A percentile compares a stretch with the other conserved stretches of the same genome.
These are phyloP conservation scores for Dastarcus helophoroides DNA, from an alignment of 2,888 invertebrate species.

Conservation along the genomic window DNA sequence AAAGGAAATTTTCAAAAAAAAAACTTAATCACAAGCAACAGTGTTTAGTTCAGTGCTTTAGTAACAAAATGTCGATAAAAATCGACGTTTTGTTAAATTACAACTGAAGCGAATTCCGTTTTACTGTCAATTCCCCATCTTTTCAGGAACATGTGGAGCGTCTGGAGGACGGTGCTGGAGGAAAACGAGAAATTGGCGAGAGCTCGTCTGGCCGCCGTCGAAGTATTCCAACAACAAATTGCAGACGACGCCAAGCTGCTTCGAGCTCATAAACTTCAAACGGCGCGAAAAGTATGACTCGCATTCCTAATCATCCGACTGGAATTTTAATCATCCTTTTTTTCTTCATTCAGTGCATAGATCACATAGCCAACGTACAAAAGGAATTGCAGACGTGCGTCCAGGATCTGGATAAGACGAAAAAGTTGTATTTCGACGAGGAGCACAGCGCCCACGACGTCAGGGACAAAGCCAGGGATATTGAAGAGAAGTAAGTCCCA, in stretches of 20 bases:
- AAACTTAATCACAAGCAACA: too few species aligned
- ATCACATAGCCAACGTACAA: constrained; percentile 74
- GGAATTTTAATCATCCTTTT: constrained; percentile 5
- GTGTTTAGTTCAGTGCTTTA: too few species aligned
- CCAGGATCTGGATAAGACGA: constrained; percentile 84
- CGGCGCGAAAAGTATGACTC: constrained; percentile 58
- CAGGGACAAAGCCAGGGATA: constrained; percentile 86
- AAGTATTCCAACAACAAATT: constrained; percentile 89
- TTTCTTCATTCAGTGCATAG: constrained; percentile 51
- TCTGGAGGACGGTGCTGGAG: constrained; percentile 92
- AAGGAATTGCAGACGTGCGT: constrained; percentile 81
- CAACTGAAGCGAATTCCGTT: too few species aligned
- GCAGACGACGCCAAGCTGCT: constrained; percentile 85
- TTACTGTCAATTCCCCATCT: too few species aligned
- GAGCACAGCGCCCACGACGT: constrained; percentile 94
- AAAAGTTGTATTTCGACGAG: constrained; percentile 91
- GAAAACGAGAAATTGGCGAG: constrained; percentile 90
- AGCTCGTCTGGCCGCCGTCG: constrained; percentile 83
- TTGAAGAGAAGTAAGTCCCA: constrained; percentile 80
- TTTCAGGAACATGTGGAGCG: constrained; percentile 89
- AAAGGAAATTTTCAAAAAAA: too few species aligned
- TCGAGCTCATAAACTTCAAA: constrained; percentile 70
- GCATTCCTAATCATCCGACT: too few species aligned
- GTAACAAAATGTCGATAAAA: too few species aligned
- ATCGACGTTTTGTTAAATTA: too few species aligned